These are phyloP conservation scores for Lomographa bimaculata DNA, from an alignment of 2,888 invertebrate genomes.

Conservation along the genomic window DNA sequence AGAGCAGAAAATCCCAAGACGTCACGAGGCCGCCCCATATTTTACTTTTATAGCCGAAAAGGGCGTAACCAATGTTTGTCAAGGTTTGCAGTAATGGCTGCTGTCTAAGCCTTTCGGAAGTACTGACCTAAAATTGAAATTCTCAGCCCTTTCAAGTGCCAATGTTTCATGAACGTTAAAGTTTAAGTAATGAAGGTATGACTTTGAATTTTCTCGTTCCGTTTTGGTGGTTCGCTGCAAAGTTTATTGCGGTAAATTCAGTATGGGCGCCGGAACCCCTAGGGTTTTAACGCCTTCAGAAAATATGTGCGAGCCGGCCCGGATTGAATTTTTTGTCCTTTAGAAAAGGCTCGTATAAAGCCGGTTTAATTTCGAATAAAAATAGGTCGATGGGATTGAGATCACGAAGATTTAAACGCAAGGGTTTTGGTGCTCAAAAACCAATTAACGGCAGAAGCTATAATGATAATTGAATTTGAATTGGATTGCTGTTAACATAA, in stretches of 20 bases:
- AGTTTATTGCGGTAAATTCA: constrained; percentile 48
- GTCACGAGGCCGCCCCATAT: constrained; percentile 49
- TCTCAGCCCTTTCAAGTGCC: constrained; percentile 50
- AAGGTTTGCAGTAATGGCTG: constrained; percentile 51
- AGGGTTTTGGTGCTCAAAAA: constrained; percentile 16
- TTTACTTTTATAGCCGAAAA: constrained; percentile 56
- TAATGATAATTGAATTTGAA: constrained; percentile 14
- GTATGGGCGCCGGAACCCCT: constrained; percentile 29
- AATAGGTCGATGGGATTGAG: constrained; percentile 19
- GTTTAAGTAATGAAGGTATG: constrained; percentile 53
- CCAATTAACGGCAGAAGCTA: constrained; percentile 14
- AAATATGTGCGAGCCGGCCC: constrained; percentile 20
- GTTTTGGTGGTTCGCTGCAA: constrained; percentile 19
- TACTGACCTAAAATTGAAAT: constrained; percentile 64
- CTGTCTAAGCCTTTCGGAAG: constrained; percentile 52
- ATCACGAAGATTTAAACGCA: constrained; percentile 17
- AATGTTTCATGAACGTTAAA: constrained; percentile 56
- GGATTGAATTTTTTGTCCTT: constrained; percentile 26
- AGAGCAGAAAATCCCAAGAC: constrained; percentile 40
- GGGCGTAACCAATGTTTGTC: constrained; percentile 56
- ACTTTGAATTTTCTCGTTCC: constrained; percentile 40
- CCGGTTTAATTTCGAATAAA: constrained; percentile 21
- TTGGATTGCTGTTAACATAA: constrained; percentile 3
- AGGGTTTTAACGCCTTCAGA: constrained; percentile 20
- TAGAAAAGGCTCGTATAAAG: constrained; percentile 19